Base-by-base conservation (phyloP, 2,888 invertebrate genomes). In the Stenchaetothrips biformis region DNA sequence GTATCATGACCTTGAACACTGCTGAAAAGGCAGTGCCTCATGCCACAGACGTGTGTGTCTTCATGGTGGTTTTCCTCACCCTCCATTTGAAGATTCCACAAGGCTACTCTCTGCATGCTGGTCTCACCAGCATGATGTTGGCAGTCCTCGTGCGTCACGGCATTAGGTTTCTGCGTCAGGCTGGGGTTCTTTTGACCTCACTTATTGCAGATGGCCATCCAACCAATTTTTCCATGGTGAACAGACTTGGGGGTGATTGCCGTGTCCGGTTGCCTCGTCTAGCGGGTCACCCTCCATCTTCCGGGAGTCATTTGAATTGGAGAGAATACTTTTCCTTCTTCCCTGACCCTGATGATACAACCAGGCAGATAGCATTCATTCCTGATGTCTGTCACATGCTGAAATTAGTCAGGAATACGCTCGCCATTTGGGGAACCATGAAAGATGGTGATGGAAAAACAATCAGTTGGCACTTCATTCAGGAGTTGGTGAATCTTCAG, bases 341-440 rank as follows among this genome's bases (percentile, higher is more conserved):
- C 16, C 9, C 53, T 16, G 53, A 53, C 53, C 53, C 53, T 13
- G 53, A 16, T 1, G 53, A 53, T 9, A 67, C 80, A 21, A 48
- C 53, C 37, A 21, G 53, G 47, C 67, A 48, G 21, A 13, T 80
- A 11, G 53, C 27, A 11, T 77, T 67, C n/a, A 25, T 79, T 47
- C 79, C 77, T 2, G 79, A 79, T 48, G 21, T 53, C 37, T 79
- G 79, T 27, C 80, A 82, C 48, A 82, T 82, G 82, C 18, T 82
- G 3, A 82, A 81, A 78, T 47, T 81, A 18, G 77, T 78, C 25
- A 48, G 81, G 9, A 82, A 82, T 78, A 62, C 62, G 78, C 53
- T 80, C 16, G 82, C 77, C 0, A 78, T 80, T 16, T 37, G 2
- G 18, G 79, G 81, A 78, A 7, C 6, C n/a, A 62, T 81, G 9